Base-by-base conservation (phyloP, 1,140 invertebrate genomes). In the Coenobita brevimanus region DNA sequence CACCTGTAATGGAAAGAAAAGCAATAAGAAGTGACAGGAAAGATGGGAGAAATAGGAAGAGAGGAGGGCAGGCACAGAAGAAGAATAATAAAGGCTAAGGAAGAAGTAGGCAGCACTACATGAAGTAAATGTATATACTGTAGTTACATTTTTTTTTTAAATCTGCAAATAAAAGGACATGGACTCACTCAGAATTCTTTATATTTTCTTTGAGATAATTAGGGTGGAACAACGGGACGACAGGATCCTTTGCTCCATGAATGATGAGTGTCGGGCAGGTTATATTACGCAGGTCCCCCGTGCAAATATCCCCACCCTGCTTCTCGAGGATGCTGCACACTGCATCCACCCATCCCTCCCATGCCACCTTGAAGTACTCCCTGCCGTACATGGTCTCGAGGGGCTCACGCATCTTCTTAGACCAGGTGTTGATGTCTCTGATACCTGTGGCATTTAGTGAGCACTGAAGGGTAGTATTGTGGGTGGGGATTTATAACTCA, bases 371-470 rank as follows among this genome's bases (percentile, higher is more conserved):
- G 82, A 97, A 96, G 83, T 95, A 94, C 76, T 96, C 93, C 89
- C 95, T 94, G 0, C 96, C 96, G 91, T 98, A 98, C 0, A 96
- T 90, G 62, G 95, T 93, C 62, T 96, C 93, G 92, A 97, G 93
- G 3, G 96, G 95, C 50, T 95, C 93, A 90, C 94, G 94, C 96
- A 97, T 96, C 90, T 93, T 94, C 50, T 95, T 94, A 24, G 97
- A 97, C 97, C 97, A 98, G 80, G 94, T 94, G 71, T 94, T 94
- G 10, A 97, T 94, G 91, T 97, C 95, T 91, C 94, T 93, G 33
- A 95, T 92, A 24, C 91, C 94, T 94, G 80, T 50, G 80, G 90
- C 89, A 36, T 38, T 90, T 62, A 43, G 33, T 67, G 38, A 38
- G 36, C 21, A 80, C 1, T 33, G 8, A 60, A 10, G 6, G n/a